phyloP scores from a whole-genome alignment of 2,113 vertebrate genomes.

The Apaloderma vittatum region DNA sequence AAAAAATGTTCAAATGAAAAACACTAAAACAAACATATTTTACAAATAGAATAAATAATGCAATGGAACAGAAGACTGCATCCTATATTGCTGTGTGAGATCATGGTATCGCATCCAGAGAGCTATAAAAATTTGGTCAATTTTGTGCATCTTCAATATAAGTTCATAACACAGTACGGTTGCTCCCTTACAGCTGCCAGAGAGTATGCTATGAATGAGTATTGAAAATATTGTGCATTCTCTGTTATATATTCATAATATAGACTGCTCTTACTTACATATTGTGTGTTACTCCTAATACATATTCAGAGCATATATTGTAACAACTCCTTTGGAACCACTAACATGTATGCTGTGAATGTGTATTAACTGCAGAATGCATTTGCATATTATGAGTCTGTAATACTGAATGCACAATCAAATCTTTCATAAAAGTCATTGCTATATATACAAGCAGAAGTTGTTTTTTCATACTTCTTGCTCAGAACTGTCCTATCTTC shows the following conservation, averaged over 20 bases:
- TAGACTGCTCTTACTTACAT: constrained; percentile 35
- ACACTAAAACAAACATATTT: not conserved
- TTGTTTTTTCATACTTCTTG: constrained; percentile 48
- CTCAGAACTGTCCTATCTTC: not conserved
- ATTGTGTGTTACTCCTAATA: constrained; percentile 55
- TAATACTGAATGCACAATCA: constrained; percentile 57
- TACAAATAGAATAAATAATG: constrained; percentile 41
- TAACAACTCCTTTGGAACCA: constrained; percentile 67
- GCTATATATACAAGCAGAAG: constrained; percentile 34
- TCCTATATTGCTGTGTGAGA: not conserved
- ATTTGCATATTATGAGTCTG: constrained; percentile 68
- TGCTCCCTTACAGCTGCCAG: not conserved
- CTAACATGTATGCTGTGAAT: constrained; percentile 65
- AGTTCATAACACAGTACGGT: not conserved
- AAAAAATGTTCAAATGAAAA: constrained; percentile 28
- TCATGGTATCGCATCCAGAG: not conserved
- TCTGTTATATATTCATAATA: constrained; percentile 36
- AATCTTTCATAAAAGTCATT: constrained; percentile 49
- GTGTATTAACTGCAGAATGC: constrained; percentile 67
- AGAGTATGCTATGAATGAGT: not conserved
- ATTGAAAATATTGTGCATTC: constrained; percentile 34
- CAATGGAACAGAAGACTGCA: constrained; percentile 26
- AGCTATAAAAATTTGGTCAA: constrained; percentile 12
- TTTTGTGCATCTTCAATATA: constrained; percentile 26
- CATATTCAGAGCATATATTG: constrained; percentile 66